Conservation (phyloP, 2,888 invertebrate species). For the Drosophila helvetica region DNA sequence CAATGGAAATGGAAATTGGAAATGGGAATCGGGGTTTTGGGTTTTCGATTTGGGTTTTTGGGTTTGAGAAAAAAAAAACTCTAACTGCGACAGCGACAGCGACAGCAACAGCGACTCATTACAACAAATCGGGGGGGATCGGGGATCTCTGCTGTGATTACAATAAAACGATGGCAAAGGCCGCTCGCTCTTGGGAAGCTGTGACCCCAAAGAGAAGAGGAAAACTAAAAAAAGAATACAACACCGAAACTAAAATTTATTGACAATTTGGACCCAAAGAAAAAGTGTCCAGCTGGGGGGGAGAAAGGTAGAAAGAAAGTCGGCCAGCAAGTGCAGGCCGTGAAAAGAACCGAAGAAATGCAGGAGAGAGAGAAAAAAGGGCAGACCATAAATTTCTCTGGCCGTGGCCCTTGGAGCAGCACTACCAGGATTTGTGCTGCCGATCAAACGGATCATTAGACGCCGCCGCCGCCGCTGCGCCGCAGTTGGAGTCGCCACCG, state of each 20-base stretch:
- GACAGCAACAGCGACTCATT: conserved; percentile 59
- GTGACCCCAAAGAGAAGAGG: conserved; percentile 30
- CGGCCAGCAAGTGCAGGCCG: conserved; percentile 48
- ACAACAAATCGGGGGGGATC: conserved; percentile 56
- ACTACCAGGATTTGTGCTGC: conserved; percentile 27
- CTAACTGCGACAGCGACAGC: conserved; percentile 28
- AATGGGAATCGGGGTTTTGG: conserved; percentile 2
- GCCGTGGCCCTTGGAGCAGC: conserved; percentile 29
- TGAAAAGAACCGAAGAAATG: conserved; percentile 34
- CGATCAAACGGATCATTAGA: conserved; percentile 77
- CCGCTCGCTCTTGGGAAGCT: conserved; percentile 36
- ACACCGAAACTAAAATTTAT: conserved; percentile 71
- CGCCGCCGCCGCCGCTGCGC: conserved; percentile 58
- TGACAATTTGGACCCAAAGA: conserved; percentile 59
- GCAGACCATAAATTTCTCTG: conserved; percentile 62
- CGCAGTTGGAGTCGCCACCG: conserved; percentile 25
- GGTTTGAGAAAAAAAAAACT: conserved; percentile 1
- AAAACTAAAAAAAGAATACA: conserved; percentile 32
- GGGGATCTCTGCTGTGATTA: conserved; percentile 57
- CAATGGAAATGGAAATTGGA: conserved; percentile 17
- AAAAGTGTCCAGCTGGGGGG: conserved; percentile 77
- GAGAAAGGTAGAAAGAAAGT: conserved; percentile 54
- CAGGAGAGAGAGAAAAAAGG: conserved; percentile 40
- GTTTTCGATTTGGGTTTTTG: background rate
- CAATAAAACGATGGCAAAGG: conserved; percentile 61